Percentiles rank a stretch among this genome's conserved stretches.
These are phyloP conservation scores for Marmota monax DNA, from an alignment of 2,113 vertebrate genomes.

Conservation along the genomic window DNA sequence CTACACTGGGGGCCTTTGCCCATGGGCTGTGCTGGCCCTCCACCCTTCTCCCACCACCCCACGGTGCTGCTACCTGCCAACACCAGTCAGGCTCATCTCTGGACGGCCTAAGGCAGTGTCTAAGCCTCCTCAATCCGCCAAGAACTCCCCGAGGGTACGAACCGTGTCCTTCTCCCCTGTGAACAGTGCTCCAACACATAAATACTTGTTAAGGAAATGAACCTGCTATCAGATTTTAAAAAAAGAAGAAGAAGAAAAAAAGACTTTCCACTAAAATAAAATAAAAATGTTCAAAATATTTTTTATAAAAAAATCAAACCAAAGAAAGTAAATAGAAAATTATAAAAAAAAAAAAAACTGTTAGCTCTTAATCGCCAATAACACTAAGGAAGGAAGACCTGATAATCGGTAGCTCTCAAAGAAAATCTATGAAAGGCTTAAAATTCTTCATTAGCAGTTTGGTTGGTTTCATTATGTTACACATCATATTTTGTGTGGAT, in stretches of 20 bases:
- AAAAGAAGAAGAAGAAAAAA: neutral
- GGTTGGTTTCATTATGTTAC: neutral
- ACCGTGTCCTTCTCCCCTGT: neutral
- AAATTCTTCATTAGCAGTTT: neutral
- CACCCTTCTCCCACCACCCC: accelerated
- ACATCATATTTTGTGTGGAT: neutral
- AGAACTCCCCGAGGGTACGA: neutral
- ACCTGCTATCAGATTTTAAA: neutral
- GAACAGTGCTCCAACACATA: neutral
- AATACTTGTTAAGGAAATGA: neutral
- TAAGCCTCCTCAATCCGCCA: neutral
- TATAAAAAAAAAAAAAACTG: neutral
- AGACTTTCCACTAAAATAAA: neutral
- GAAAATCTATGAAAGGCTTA: neutral
- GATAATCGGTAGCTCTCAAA: neutral
- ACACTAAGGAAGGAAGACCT: neutral
- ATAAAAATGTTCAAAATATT: neutral
- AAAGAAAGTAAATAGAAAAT: neutral
- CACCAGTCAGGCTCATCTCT: neutral
- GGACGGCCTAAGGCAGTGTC: neutral
- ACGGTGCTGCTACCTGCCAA: no score
- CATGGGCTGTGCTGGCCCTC: neutral
- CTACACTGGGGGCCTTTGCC: neutral
- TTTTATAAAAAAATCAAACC: neutral
- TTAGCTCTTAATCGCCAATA: neutral